Evolutionary conservation across 2,113 vertebrate species (phyloP).

Genomic region (Lepus americanus): DNA sequence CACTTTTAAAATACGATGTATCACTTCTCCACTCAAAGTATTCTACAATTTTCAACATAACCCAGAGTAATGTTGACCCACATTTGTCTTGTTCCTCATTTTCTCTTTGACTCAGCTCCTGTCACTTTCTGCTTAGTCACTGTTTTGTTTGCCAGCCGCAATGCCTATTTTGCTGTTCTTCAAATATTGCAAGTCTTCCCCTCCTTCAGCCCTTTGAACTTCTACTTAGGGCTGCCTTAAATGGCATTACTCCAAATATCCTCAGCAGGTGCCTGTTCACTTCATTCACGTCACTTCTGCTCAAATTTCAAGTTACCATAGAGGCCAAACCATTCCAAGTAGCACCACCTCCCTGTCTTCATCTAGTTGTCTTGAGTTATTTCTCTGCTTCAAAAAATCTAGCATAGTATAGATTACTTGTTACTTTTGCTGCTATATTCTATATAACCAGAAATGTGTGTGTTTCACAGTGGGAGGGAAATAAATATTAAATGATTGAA

Average conservation of each 20-base stretch:
- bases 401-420: not conserved
- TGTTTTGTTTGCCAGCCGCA: not conserved
- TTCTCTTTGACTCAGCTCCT: not conserved
- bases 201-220: not conserved
- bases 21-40: slow-evolving; percentile 27
- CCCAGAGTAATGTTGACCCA: not conserved
- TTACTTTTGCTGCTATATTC: not conserved
- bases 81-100: not conserved
- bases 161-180: not conserved
- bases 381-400: not conserved
- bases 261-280: not conserved
- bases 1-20: not conserved
- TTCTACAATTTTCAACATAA: not conserved
- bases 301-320: not conserved
- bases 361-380: not conserved
- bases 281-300: not conserved
- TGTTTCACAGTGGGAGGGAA: not conserved
- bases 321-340: not conserved
- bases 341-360: not conserved
- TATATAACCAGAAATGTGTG: slow-evolving; percentile 6
- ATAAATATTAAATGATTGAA: slow-evolving; percentile 9
- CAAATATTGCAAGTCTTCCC: not conserved
- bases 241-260: not conserved
- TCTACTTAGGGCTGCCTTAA: not conserved
- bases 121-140: not conserved